A percentile compares a stretch with the other conserved stretches of the same genome.
Conservation (phyloP, 2,888 invertebrate genomes). For the Ennomos erosarius region DNA sequence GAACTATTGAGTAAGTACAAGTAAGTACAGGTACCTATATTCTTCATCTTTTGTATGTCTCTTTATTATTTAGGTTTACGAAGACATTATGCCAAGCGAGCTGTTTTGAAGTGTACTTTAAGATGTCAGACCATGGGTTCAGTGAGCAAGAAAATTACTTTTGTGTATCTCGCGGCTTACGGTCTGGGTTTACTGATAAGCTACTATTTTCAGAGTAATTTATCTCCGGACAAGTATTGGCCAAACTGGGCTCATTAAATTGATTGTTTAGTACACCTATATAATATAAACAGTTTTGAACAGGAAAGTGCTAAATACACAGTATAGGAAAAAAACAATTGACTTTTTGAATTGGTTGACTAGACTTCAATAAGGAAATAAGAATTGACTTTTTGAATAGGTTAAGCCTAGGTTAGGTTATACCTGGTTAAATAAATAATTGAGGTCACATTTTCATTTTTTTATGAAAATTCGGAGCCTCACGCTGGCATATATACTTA, state of each 20-base stretch:
- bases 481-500: too few relatives aligned
- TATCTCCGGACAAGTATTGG: conserved; percentile 12
- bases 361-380: too few relatives aligned
- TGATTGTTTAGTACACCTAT: not conserved
- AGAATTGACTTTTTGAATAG: too few relatives aligned
- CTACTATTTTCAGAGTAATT: conserved; percentile 20
- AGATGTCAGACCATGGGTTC: conserved; percentile 29
- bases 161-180: conserved; percentile 31
- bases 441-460: too few relatives aligned
- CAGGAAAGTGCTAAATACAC: too few relatives aligned
- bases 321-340: too few relatives aligned
- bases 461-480: too few relatives aligned
- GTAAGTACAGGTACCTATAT: too few relatives aligned
- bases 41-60: not conserved
- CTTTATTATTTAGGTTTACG: not conserved
- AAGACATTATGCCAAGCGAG: conserved; percentile 19
- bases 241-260: conserved; percentile 1
- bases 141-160: conserved; percentile 40
- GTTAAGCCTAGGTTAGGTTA: too few relatives aligned
- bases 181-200: conserved; percentile 28
- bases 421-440: too few relatives aligned
- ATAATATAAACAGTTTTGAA: too few relatives aligned
- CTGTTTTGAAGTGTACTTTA: conserved; percentile 31
- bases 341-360: too few relatives aligned
- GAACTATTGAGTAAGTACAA: not conserved